Evolutionary conservation across 2,888 invertebrate genomes (phyloP), one percentile per base, ranked within the genome.

Genomic region (Lepidocyrtoides sp.): DNA sequence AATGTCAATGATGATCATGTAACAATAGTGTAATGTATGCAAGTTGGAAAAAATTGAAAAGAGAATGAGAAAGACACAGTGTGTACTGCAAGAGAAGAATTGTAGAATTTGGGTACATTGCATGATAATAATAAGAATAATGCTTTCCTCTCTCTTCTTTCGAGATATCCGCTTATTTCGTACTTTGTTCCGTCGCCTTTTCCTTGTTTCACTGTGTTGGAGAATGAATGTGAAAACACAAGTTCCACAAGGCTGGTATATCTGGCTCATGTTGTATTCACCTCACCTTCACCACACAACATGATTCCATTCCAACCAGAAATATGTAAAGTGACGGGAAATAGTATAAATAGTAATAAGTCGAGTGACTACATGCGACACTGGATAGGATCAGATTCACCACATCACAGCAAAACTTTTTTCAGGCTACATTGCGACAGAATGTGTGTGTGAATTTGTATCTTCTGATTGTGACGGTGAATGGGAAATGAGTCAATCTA

Each of bases 401-500:
- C 20, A n/a, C 48, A 12, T 12, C 7, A 26, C n/a, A 0, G 12
- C 48, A 63, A 12, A 8, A 14, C 26, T 12, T 29, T 63, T n/a
- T 29, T 12, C 2, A 36, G 17, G 20, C 36, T n/a, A 17, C 32
- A 8, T 23, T 60, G 60, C 26, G 32, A 14, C 1, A 60, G n/a
- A 12, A 32, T 32, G 3, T 32, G 66, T 29, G 14, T n/a, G 32
- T n/a, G 32, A n/a, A 69, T 1, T 12, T 17, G 66, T 66, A 32
- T 14, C 32, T 69, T 69, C n/a, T 17, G 66, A 32, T 69, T 69
- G 36, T 36, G 7, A 2, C 32, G 32, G 12, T 20, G 17, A 79
- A 57, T 23, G 23, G 81, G 60, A 82, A 89, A 89, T 89, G 69
- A 72, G 81, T 91, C 86, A 88, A 72, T 69, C 91, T 92, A 93